Evolutionary conservation across 2,113 vertebrate genomes (phyloP), one percentile per base, ranked within the genome.

Genomic region (Hemiscyllium ocellatum): DNA sequence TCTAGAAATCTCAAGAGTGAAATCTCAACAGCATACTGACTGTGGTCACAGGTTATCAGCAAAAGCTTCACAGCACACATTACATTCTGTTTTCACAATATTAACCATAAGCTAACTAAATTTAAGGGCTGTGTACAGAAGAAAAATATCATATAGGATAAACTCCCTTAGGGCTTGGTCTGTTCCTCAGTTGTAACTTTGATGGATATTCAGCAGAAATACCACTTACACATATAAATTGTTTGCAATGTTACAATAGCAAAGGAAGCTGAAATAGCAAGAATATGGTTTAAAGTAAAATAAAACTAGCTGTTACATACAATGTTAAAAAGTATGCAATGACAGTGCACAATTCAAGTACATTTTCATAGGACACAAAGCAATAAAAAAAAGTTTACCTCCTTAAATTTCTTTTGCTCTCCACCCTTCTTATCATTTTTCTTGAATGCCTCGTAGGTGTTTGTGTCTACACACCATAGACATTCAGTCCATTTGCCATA

Each of bases 401-500:
- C 97, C 96, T 97, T 99, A 37, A 96, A 65, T 96, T 98, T 98
- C 96, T 97, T 98, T 6, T 96, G 96, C 90, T 98, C 98, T 5
- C 97, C 97, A 0, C 98, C 98, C 96, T 97, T 98, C 96, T 97
- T 98, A 95, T 99, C 99, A 0, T 97, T 97, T 97, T 98, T 99
- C 96, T 97, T 98, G 96, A 98, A 97, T 69, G 97, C 97, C 95
- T 99, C 99, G 0, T 98, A 99, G 0, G 96, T 96, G 12, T 96
- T 97, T 29, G 98, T 98, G 65, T 99, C 98, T 0, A 99, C 96
- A 24, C 99, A 98, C 99, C 98, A 99, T 96, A 99, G 97, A 89
- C 99, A 99, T 96, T 99, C 99, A 0, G 99, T 99, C 99, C 99
- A 99, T 96, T 99, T 99, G 90, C 99, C 99, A 37, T 99, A 99